Base-by-base conservation (phyloP, 53 echinoderm and acorn worm genomes). In the Echinarachnius parma region DNA sequence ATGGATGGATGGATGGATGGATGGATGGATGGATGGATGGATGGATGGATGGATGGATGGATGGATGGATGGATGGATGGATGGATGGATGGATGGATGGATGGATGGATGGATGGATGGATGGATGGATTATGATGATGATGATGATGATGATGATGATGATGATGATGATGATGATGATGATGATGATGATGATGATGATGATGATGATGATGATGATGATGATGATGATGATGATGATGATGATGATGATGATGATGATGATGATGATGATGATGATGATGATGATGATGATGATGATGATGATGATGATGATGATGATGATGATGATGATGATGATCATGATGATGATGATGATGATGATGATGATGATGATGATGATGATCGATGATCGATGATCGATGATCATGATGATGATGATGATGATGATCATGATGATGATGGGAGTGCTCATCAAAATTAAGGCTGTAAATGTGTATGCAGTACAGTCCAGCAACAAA, bases 381-480 rank as follows among this genome's bases (percentile, higher is more conserved):
- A n/a, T 32, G 36, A 34, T 32, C n/a, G 62, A 32, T 34, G 62
- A 22, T 1, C n/a, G 20, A 0, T 62, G 8, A 15, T 55, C n/a
- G 64, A 64, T 64, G 64, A 64, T 42, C 18, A 1, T 64, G 45
- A 37, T 42, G 24, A 18, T 64, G 64, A 27, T 42, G 64, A 42
- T 64, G 42, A 27, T 64, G 64, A 64, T 42, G 64, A 9, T 64
- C 4, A 64, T 64, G 64, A 46, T 42, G 42, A 37, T 64, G 2
- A 27, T 53, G 10, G 64, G n/a, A n/a, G n/a, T n/a, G n/a, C n/a
- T n/a, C n/a, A n/a, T n/a, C n/a, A n/a, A n/a, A n/a, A n/a, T n/a
- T n/a, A n/a, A n/a, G n/a, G n/a, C n/a, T n/a, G n/a, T n/a, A n/a
- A n/a, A n/a, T n/a, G n/a, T n/a, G n/a, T n/a, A n/a, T n/a, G n/a